These are phyloP conservation scores for Centropristis striata DNA, from an alignment of 2,113 vertebrate genomes.

Conservation along the genomic window DNA sequence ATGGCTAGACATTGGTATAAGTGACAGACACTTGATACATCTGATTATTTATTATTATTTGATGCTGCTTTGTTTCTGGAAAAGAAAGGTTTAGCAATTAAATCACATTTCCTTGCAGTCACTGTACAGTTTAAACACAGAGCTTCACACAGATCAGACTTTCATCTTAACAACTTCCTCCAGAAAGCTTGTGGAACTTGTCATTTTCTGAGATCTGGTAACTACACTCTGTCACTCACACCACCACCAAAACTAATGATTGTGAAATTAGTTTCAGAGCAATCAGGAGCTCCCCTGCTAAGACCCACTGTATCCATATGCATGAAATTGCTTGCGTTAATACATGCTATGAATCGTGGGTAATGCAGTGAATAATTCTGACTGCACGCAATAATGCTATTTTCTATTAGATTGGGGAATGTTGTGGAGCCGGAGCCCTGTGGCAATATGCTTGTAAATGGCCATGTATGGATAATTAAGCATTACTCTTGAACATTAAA, in stretches of 20 bases:
- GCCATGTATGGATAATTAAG: constrained; percentile 91
- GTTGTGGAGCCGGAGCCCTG: constrained; percentile 88
- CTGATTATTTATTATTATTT: not conserved
- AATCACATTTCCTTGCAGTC: not conserved
- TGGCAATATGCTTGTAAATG: constrained; percentile 94
- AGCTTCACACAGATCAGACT: constrained; percentile 21
- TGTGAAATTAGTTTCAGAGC: constrained; percentile 99
- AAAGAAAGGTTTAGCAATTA: not conserved
- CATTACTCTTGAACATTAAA: constrained; percentile 90
- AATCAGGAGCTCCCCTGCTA: constrained; percentile 95
- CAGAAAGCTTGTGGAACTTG: constrained; percentile 59
- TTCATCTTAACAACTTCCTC: constrained; percentile 35
- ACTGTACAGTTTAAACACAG: constrained; percentile 10
- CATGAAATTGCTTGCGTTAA: constrained; percentile 99
- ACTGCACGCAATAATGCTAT: constrained; percentile 94
- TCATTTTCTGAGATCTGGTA: constrained; percentile 71
- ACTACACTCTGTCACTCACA: constrained; percentile 76
- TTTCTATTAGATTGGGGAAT: constrained; percentile 91
- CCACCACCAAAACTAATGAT: constrained; percentile 95
- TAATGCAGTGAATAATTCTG: constrained; percentile 94
- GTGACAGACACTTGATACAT: not conserved
- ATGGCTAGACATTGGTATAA: constrained; percentile 5
- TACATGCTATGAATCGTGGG: constrained; percentile 97
- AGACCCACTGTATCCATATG: constrained; percentile 99
- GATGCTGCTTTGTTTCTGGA: not conserved